Evolutionary conservation across 2,797 vertebrate genomes (phyloP), one percentile per base, ranked within the genome.

Genomic region (Sebastes ruberrimus): DNA sequence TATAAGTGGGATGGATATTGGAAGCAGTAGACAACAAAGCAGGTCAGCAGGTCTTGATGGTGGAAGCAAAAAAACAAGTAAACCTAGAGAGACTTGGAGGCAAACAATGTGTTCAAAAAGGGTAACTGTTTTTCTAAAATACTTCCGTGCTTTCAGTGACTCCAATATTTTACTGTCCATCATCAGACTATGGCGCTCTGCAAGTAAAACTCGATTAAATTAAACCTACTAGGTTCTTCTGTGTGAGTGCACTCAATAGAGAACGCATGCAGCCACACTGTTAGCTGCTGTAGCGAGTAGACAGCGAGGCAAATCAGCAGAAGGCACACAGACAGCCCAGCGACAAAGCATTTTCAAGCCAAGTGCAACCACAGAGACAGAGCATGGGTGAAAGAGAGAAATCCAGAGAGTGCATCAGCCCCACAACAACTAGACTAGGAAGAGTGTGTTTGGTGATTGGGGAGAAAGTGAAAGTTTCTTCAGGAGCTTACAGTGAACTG

Each of bases 221-320:
- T 3, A 68, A 82, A 73, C 32, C 22, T 71, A 27, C 27, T 28
- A 33, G 49, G 18, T 60, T 80, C 46, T 62, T 71, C 42, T 62
- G 68, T 68, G 63, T 59, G 71, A 87, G 67, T 79, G 88, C 88
- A 91, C 86, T 87, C 70, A 60, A 83, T 78, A 69, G 27, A 76
- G 52, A 85, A 87, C 10, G 4, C 88, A 92, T 90, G 89, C 90
- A 88, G 81, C 73, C 83, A 82, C 74, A 83, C 6, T 38, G 70
- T 82, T 63, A 67, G 84, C 89, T 61, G 86, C 83, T 80, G 74
- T 23, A 82, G 71, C n/a, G 66, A 81, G 74, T 7, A 32, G 23
- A 86, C 30, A 71, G 70, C 59, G 66, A 87, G 70, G 80, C 78
- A 69, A 83, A 73, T 64, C 61, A 79, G 74, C 71, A 74, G 2